phyloP scores from a whole-genome alignment of 2,888 invertebrate genomes.

The Podotricha telesiphe region DNA sequence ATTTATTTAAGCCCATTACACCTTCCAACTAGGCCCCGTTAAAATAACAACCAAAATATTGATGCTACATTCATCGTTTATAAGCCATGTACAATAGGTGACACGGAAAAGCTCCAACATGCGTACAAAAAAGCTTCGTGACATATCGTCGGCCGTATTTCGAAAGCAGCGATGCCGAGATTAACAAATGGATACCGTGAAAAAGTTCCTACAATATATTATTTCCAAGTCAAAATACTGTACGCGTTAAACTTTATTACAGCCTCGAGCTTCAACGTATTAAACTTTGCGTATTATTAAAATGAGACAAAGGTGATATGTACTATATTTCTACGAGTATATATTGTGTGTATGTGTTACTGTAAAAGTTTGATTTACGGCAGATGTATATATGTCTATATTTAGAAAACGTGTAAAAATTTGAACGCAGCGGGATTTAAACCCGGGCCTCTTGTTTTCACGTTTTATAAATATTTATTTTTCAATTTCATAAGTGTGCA shows the following conservation, averaged over 20 bases:
- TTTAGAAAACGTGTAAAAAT: too few species aligned
- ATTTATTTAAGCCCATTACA: not conserved
- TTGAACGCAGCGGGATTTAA: too few species aligned
- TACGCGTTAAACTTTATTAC: constrained; percentile 77
- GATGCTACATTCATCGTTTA: constrained; percentile 16
- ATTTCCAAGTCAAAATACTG: constrained; percentile 66
- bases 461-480: too few species aligned
- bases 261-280: constrained; percentile 63
- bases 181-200: constrained; percentile 72
- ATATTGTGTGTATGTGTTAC: too few species aligned
- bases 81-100: constrained; percentile 21
- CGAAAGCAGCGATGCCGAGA: constrained; percentile 50
- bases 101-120: constrained; percentile 17
- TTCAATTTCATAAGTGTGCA: too few species aligned
- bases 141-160: constrained; percentile 33
- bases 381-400: too few species aligned
- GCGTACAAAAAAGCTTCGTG: constrained; percentile 24
- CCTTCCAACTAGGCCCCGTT: not conserved
- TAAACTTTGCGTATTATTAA: constrained; percentile 78
- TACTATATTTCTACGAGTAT: not conserved
- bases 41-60: constrained; percentile 24
- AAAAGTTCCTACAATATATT: constrained; percentile 75
- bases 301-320: constrained; percentile 67
- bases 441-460: too few species aligned
- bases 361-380: too few species aligned